Conservation (phyloP, 2,113 vertebrate genomes). For the Hucho hucho region DNA sequence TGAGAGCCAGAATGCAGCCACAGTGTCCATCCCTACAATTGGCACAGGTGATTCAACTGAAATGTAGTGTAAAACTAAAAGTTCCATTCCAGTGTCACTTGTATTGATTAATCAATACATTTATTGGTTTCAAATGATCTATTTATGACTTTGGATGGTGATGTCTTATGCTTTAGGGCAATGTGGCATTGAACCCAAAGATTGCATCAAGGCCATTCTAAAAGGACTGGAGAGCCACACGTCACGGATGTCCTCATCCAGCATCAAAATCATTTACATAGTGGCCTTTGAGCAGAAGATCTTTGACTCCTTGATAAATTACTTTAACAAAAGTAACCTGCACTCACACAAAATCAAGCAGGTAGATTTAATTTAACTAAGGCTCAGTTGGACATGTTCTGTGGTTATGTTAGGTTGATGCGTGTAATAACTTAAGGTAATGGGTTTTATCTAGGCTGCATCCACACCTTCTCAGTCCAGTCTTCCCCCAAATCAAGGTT, state of each 20-base stretch:
- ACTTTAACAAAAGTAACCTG: slow-evolving; percentile 28
- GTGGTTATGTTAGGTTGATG: not conserved
- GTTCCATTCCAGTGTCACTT: not conserved
- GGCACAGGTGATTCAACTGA: slow-evolving; percentile 52
- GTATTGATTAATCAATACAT: not conserved
- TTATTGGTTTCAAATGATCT: not conserved
- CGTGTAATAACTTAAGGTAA: not conserved
- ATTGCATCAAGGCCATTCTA: slow-evolving; percentile 47
- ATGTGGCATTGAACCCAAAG: slow-evolving; percentile 32
- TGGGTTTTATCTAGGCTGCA: slow-evolving; percentile 10
- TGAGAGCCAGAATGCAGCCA: slow-evolving; percentile 33
- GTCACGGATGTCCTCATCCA: slow-evolving; percentile 18
- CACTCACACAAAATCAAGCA: not conserved
- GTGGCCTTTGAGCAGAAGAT: slow-evolving; percentile 46
- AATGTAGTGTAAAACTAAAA: not conserved
- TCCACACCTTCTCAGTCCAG: not conserved
- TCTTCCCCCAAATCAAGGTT: slow-evolving; percentile 16
- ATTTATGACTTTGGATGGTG: too few relatives aligned
- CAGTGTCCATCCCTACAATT: slow-evolving; percentile 55
- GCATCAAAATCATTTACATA: slow-evolving; percentile 33
- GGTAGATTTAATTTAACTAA: slow-evolving; percentile 22
- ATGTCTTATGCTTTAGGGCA: slow-evolving; percentile 30
- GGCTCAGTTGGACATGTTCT: not conserved
- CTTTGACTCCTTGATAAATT: slow-evolving; percentile 22
- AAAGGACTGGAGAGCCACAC: slow-evolving; percentile 45